Base-by-base conservation (phyloP, 2,113 vertebrate species). In the Ictalurus furcatus region DNA sequence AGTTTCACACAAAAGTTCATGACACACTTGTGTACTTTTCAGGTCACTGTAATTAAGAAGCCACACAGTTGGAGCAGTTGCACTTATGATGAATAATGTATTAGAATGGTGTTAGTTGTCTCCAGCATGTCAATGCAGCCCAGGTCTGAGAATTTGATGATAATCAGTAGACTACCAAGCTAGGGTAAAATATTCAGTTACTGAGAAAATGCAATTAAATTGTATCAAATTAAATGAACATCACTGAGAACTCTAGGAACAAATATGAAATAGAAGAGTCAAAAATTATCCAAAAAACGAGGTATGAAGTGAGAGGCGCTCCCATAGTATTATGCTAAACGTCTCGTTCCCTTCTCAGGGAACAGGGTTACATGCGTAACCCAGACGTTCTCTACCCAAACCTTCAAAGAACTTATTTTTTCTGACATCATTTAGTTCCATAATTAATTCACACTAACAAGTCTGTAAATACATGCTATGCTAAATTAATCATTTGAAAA, bases 401-500 rank as follows among this genome's bases (percentile, higher is more conserved):
- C 2, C 9, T 82, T 88, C 37, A 73, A 83, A 73, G 65, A 61
- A 28, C 25, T 76, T 65, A 17, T 52, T 67, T 69, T 67, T 65
- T 52, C 48, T 8, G 8, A 52, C 79, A 44, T 84, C 54, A 74
- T 84, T 88, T 84, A n/a, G 9, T 88, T 88, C 37, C 58, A 37
- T 88, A 84, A 84, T 69, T 84, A 73, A 88, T 83, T 83, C 59
- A 3, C 80, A 83, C 65, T 67, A 59, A 74, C 23, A 83, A n/a
- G 58, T 58, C 61, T 81, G 86, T 87, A 81, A 87, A 69, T 61
- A 67, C 28, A 81, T 81, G 76, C 76, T 69, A 63, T 58, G 52
- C 48, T 88, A 82, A 88, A 82, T 88, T 63, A 88, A 82, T 82
- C 48, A 73, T 82, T 69, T 88, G 78, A 81, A 88, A 19, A 63